Evolutionary conservation across 2,888 invertebrate species (phyloP), one percentile per base, ranked within the genome.

Genomic region (Bugula neritina): DNA sequence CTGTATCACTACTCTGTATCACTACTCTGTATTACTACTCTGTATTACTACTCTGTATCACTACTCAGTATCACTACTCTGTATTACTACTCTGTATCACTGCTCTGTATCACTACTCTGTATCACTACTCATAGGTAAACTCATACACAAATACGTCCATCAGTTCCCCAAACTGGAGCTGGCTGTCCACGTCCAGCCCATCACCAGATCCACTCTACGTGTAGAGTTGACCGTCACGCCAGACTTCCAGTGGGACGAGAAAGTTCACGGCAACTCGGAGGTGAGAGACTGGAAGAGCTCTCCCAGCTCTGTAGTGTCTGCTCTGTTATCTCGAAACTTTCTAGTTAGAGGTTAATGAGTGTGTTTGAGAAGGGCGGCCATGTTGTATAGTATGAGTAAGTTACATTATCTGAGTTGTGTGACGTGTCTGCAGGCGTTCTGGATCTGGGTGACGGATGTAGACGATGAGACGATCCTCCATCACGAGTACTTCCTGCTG

Each of bases 231-330:
- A 97, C 97, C 0, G 93, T 99, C 73, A 95, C 95, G 0, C 98
- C 99, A 0, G 98, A 99, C 85, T 99, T 99, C 85, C 94, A 97
- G 80, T 99, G 99, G 99, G 98, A 99, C 78, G 97, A 97, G 75
- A 97, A 96, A 86, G 87, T 92, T 31, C 89, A 89, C 78, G 90
- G 90, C 35, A 87, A 87, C 72, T 87, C 90, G 1, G 86, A 87
- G 77, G 80, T 80, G 72, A 73, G 63, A n/a, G n/a, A n/a, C n/a
- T n/a, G n/a, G n/a, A n/a, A n/a, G n/a, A n/a, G n/a, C n/a, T n/a
- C n/a, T n/a, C n/a, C 43, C 43, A 43, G 43, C 17, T 43, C 43
- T 43, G 5, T 43, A 5, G 17, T 43, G 43, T 17, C 17, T 43
- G n/a, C n/a, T n/a, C n/a, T n/a, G n/a, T n/a, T n/a, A n/a, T n/a